Base-by-base conservation (phyloP, 2,113 vertebrate species). In the Phodopus roborovskii region DNA sequence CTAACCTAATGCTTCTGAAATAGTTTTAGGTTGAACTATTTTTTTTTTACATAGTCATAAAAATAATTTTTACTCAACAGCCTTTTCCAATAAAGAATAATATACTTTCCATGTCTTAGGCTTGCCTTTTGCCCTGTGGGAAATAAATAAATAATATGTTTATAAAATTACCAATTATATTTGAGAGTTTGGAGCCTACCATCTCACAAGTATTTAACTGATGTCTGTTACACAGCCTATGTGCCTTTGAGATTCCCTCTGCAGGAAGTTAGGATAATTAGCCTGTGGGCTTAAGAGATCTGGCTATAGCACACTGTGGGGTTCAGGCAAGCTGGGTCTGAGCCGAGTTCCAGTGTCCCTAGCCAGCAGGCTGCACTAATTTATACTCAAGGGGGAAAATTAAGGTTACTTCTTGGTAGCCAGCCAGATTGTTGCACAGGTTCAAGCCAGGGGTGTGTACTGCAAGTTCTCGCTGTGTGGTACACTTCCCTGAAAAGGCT, bases 361-460 rank as follows among this genome's bases (percentile, higher is more conserved):
- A 89, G 91, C 78, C 89, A 56, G 64, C 7, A 28, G 48, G 45
- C 50, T 96, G 95, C 56, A 71, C 96, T 97, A 97, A 97, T 97
- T 97, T 96, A 97, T 98, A 96, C 97, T 90, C 97, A 68, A 77
- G 96, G 94, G 97, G 92, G 95, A 95, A 97, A 95, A 95, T 94
- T 96, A 94, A 93, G 86, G 77, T 64, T 91, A 36, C 88, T 60
- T 90, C 45, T 96, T 96, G 96, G 95, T 92, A 56, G 73, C 88
- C 68, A 48, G 92, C 96, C 97, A 97, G 92, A 56, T 33, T 30
- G 28, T 36, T 86, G 71, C 68, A 60, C 60, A 60, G 86, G 30
- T 50, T 36, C 91, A 96, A 85, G 33, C 73, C 75, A 19, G 22
- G 77, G 88, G 70, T 92, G 82, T 30, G 64, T 78, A 73, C 6